These are phyloP conservation scores for Eretmocerus hayati DNA, from an alignment of 2,888 invertebrate genomes.

Conservation along the genomic window DNA sequence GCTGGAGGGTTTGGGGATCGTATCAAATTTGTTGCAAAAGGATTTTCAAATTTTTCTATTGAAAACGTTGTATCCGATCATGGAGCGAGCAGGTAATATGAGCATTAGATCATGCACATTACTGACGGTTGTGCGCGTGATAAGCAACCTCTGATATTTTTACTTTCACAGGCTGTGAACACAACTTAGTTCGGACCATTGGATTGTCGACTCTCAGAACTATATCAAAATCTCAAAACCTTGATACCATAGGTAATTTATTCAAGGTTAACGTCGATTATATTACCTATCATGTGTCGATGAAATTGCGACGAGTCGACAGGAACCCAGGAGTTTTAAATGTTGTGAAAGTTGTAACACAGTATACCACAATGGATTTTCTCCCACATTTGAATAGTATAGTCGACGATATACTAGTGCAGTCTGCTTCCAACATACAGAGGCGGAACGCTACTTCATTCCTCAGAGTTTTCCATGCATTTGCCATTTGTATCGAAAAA, in stretches of 20 bases:
- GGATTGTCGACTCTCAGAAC: conserved; percentile 55
- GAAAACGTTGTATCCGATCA: conserved; percentile 59
- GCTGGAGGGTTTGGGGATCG: conserved; percentile 62
- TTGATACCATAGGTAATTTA: conserved; percentile 53
- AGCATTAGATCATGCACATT: too few relatives aligned
- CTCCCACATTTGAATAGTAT: conserved; percentile 62
- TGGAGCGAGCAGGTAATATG: conserved; percentile 65
- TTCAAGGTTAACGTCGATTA: conserved; percentile 67
- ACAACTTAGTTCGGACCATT: conserved; percentile 56
- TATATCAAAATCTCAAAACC: conserved; percentile 55
- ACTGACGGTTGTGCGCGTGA: too few relatives aligned
- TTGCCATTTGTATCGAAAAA: conserved; percentile 55
- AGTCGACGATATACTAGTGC: conserved; percentile 59
- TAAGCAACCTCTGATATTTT: too few relatives aligned
- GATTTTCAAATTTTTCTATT: conserved; percentile 58
- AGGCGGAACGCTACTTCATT: conserved; percentile 56
- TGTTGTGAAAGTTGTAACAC: conserved; percentile 66
- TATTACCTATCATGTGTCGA: conserved; percentile 63
- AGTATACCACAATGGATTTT: conserved; percentile 59
- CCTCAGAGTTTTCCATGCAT: conserved; percentile 64
- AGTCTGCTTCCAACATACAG: conserved; percentile 56
- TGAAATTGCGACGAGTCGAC: conserved; percentile 57
- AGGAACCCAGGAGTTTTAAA: conserved; percentile 61
- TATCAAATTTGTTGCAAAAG: conserved; percentile 52
- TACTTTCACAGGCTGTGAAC: conserved; percentile 54